A percentile compares a stretch with the other conserved stretches of the same genome.
These are phyloP conservation scores for Rhyacichthys aspro DNA, from an alignment of 2,797 vertebrate genomes.

Conservation along the genomic window DNA sequence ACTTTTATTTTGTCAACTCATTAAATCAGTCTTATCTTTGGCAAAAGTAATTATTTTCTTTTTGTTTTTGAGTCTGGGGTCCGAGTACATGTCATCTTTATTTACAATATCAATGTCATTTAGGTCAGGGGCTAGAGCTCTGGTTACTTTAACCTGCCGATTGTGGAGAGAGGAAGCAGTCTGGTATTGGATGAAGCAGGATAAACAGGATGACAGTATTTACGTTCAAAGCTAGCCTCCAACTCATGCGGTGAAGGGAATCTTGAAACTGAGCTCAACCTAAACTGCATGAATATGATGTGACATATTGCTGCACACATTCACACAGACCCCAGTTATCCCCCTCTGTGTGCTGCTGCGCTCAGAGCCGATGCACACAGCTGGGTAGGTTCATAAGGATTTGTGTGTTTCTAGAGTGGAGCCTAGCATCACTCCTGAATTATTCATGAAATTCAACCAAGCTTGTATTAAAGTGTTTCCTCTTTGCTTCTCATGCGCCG, in stretches of 20 bases:
- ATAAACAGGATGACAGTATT: slow-evolving; percentile 65
- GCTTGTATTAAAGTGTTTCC: slow-evolving; percentile 47
- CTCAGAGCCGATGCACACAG: not conserved
- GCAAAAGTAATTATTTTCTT: no score
- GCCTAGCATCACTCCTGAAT: slow-evolving; percentile 48
- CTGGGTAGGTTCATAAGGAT: not conserved
- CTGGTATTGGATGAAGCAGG: slow-evolving; percentile 38
- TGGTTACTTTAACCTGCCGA: slow-evolving; percentile 10
- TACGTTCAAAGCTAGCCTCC: slow-evolving; percentile 46
- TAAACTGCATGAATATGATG: slow-evolving; percentile 60
- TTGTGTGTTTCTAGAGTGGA: not conserved
- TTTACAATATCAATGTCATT: not conserved
- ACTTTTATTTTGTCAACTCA: no score
- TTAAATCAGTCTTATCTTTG: no score
- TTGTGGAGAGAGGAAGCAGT: slow-evolving; percentile 7
- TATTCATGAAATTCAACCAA: slow-evolving; percentile 63
- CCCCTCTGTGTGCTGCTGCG: slow-evolving; percentile 21
- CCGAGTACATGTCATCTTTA: no score
- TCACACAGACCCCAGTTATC: slow-evolving; percentile 47
- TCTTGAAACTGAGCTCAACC: slow-evolving; percentile 60
- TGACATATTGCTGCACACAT: slow-evolving; percentile 49
- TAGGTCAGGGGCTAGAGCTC: slow-evolving; percentile 3
- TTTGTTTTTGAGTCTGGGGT: no score
- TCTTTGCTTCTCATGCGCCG: slow-evolving; percentile 34
- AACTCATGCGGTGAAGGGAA: slow-evolving; percentile 39